A percentile compares a stretch with the other conserved stretches of the same genome.
Evolutionary conservation across 2,797 vertebrate genomes (phyloP).

Genomic region (Galagoides demidoff): DNA sequence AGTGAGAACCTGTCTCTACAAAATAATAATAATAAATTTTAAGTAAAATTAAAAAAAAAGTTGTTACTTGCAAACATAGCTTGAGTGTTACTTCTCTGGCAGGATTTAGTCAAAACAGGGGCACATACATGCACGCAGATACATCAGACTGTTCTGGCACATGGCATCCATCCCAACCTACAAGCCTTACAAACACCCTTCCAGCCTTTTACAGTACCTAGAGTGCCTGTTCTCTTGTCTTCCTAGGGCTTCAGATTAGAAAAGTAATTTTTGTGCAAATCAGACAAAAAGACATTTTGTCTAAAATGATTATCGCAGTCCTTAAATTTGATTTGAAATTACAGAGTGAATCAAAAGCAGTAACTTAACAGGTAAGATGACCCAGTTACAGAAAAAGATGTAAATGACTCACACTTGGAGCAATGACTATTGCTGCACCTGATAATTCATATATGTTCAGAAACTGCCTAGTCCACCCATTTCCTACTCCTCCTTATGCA

Average conservation of each 20-base stretch:
- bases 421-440: neutral
- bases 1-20: neutral
- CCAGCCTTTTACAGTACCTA: neutral
- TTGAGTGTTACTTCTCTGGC: conserved; percentile 46
- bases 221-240: neutral
- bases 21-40: neutral
- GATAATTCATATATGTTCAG: neutral
- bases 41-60: neutral
- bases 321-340: conserved; percentile 73
- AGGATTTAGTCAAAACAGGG: conserved; percentile 70
- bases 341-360: conserved; percentile 72
- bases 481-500: neutral
- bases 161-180: neutral
- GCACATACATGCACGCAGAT: conserved; percentile 24
- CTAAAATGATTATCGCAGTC: conserved; percentile 72
- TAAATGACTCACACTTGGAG: conserved; percentile 57
- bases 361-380: conserved; percentile 71
- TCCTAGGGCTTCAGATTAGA: conserved; percentile 36
- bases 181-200: neutral
- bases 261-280: conserved; percentile 68
- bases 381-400: conserved; percentile 58
- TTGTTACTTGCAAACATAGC: neutral
- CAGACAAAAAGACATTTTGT: conserved; percentile 14
- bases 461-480: neutral
- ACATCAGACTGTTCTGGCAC: neutral